Percentiles rank a stretch among this genome's conserved stretches.
Evolutionary conservation across 2,888 invertebrate genomes (phyloP).

Genomic region (Meloe dianella): DNA sequence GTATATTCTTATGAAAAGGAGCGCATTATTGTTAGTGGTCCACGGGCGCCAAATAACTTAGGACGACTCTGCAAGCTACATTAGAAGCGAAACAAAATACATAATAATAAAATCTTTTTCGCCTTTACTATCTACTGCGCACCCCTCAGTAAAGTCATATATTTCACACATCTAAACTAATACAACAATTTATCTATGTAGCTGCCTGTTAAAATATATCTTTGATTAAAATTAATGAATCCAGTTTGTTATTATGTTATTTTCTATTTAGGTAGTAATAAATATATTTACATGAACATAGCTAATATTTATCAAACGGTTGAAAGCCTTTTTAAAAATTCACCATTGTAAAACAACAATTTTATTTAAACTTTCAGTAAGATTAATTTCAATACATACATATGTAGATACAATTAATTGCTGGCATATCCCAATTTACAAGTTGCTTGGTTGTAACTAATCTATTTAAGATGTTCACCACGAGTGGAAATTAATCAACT

Average conservation of each 20-base stretch:
- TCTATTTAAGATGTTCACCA: conserved; percentile 2
- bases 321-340: not conserved
- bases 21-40: no score
- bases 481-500: not conserved
- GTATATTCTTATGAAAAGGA: no score
- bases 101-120: no score
- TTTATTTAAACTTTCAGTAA: not conserved
- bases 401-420: not conserved
- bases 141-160: not conserved
- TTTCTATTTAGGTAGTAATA: not conserved
- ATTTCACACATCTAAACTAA: not conserved
- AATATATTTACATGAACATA: not conserved
- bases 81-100: no score
- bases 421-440: not conserved
- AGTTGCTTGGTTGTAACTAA: conserved; percentile 9
- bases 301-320: not conserved
- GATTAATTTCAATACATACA: not conserved
- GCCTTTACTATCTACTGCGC: no score
- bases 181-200: conserved; percentile 12
- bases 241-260: not conserved
- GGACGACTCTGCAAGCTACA: no score
- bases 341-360: not conserved
- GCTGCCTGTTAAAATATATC: conserved; percentile 14
- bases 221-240: conserved; percentile 2
- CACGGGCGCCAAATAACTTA: no score